Evolutionary conservation across 2,113 vertebrate genomes (phyloP).

Genomic region (Hiodon alosoides): DNA sequence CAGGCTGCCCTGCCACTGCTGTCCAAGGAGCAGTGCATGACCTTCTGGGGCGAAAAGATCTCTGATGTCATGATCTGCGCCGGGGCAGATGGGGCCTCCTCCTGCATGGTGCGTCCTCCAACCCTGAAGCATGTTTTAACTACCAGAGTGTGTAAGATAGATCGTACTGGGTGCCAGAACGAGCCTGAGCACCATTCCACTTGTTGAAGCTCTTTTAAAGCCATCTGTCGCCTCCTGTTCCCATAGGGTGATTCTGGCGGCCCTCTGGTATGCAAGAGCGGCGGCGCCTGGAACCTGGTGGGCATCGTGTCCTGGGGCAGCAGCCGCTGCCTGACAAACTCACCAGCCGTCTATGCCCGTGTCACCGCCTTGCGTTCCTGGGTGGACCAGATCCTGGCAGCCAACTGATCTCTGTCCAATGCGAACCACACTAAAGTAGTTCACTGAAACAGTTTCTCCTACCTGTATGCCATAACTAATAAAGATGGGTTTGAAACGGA

Average conservation of each 20-base stretch:
- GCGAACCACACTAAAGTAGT: not conserved
- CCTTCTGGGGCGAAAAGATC: constrained; percentile 53
- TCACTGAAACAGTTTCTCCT: too few species aligned
- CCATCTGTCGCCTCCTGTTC: not conserved
- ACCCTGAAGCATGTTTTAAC: not conserved
- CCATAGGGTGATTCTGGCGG: constrained; percentile 60
- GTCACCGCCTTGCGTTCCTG: constrained; percentile 59
- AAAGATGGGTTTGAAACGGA: too few species aligned
- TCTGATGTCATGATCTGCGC: constrained; percentile 53
- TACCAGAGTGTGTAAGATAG: too few species aligned
- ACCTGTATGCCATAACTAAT: too few species aligned
- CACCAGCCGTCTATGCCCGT: constrained; percentile 59
- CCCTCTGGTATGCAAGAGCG: constrained; percentile 63
- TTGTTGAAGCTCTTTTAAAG: not conserved
- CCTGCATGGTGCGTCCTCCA: constrained; percentile 48
- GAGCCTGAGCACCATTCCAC: not conserved
- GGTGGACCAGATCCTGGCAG: constrained; percentile 60
- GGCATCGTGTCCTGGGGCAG: constrained; percentile 68
- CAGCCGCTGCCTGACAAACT: constrained; percentile 54
- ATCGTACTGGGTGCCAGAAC: not conserved
- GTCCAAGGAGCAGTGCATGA: constrained; percentile 43
- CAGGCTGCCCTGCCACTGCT: constrained; percentile 55
- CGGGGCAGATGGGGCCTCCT: constrained; percentile 44
- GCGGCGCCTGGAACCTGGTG: constrained; percentile 56
- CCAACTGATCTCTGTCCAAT: constrained; percentile 47